Evolutionary conservation across 1,140 invertebrate species (phyloP).

Genomic region (Neuroterus valhalla): DNA sequence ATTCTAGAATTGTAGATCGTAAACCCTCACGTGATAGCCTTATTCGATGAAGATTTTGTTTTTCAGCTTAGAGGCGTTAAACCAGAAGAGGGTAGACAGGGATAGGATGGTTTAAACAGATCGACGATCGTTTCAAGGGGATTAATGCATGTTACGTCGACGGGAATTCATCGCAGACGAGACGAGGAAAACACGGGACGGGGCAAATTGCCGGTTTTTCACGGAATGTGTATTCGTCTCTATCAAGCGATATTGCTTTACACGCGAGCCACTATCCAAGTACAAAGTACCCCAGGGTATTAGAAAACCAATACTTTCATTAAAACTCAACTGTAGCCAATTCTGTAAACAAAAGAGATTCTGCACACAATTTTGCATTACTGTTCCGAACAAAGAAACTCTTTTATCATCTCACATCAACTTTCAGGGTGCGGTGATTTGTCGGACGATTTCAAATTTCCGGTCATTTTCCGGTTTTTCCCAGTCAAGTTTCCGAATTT

Average conservation of each 20-base stretch:
- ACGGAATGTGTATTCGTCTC: background rate
- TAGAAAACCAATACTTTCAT: background rate
- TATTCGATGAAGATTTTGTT: background rate
- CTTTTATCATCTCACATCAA: too few relatives aligned
- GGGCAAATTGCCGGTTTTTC: background rate
- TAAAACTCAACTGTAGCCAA: background rate
- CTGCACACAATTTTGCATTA: background rate
- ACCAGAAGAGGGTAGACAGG: background rate
- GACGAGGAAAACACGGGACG: background rate
- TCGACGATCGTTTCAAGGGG: slow-evolving; percentile 12
- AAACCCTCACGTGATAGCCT: background rate
- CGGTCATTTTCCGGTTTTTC: too few relatives aligned
- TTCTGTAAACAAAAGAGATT: background rate
- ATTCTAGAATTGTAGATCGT: background rate
- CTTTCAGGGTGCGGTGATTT: too few relatives aligned
- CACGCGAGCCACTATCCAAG: background rate
- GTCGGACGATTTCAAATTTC: too few relatives aligned
- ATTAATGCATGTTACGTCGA: slow-evolving; percentile 24
- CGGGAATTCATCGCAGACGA: background rate
- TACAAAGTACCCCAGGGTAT: too few relatives aligned
- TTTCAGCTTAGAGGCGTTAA: background rate
- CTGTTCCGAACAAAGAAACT: background rate
- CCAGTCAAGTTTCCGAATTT: too few relatives aligned
- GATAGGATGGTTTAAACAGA: slow-evolving; percentile 3
- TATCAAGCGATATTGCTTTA: slow-evolving; percentile 7